These are phyloP conservation scores for Aricia artaxerxes DNA, from an alignment of 2,888 invertebrate species.

Conservation along the genomic window DNA sequence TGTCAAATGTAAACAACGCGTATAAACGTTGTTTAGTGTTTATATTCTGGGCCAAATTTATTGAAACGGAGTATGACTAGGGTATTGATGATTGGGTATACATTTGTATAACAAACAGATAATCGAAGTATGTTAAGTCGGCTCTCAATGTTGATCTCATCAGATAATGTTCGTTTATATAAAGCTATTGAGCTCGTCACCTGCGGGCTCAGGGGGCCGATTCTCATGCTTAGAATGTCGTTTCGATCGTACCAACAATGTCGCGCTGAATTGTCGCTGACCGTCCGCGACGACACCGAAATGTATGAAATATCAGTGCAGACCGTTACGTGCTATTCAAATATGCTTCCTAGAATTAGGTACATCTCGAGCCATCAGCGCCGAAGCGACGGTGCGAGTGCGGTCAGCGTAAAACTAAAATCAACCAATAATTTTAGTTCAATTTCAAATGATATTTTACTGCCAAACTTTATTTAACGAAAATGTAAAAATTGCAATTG, in stretches of 20 bases:
- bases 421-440: too few species aligned
- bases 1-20: too few species aligned
- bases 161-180: slow-evolving; percentile 45
- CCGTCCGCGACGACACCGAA: not conserved
- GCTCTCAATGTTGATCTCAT: slow-evolving; percentile 34
- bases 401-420: too few species aligned
- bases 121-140: slow-evolving; percentile 23
- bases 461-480: too few species aligned
- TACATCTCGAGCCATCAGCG: too few species aligned
- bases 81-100: not conserved
- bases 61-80: not conserved
- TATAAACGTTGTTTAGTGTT: too few species aligned
- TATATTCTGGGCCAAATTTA: not conserved
- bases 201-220: slow-evolving; percentile 54
- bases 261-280: not conserved
- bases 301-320: not conserved
- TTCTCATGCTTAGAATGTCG: not conserved
- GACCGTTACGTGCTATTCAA: not conserved
- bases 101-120: not conserved
- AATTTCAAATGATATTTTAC: too few species aligned
- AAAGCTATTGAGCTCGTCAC: slow-evolving; percentile 54
- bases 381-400: too few species aligned
- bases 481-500: too few species aligned
- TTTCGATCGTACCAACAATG: not conserved
- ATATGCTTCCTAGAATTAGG: not conserved